These are phyloP conservation scores for Phoenoteleia sp. DNA, from an alignment of 2,888 invertebrate species.

Conservation along the genomic window DNA sequence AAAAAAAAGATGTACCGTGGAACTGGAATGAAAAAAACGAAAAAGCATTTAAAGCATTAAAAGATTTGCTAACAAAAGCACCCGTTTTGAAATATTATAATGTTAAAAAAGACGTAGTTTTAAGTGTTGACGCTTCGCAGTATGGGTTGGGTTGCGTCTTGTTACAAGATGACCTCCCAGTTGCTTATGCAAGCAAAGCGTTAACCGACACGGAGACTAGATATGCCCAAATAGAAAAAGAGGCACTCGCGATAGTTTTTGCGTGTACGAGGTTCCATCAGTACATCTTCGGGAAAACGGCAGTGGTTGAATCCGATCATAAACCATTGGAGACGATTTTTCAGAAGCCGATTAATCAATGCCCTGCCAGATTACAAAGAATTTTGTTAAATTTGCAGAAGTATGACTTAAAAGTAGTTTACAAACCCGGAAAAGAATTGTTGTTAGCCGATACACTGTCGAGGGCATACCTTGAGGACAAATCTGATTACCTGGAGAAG, in stretches of 20 bases:
- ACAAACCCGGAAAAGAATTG: neutral
- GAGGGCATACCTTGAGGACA: neutral
- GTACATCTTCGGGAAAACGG: neutral
- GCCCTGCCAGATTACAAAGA: neutral
- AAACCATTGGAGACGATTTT: neutral
- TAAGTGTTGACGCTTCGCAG: conserved; percentile 53
- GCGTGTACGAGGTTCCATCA: neutral
- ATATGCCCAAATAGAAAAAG: neutral
- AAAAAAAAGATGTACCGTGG: neutral
- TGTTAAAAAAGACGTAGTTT: neutral
- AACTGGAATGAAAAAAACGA: neutral
- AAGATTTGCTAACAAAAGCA: neutral
- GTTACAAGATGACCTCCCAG: conserved; percentile 80
- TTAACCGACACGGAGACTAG: neutral
- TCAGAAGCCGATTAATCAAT: neutral
- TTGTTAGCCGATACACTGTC: neutral
- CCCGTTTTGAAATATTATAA: neutral
- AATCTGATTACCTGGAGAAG: conserved; percentile 17
- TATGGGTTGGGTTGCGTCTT: conserved; percentile 79
- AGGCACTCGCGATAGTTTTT: neutral
- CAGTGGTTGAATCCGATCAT: neutral
- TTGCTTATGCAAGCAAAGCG: conserved; percentile 73
- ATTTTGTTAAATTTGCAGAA: conserved; percentile 68
- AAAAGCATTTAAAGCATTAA: neutral
- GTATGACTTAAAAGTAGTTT: conserved; percentile 21